These are phyloP conservation scores for Zosterops lateralis DNA, from an alignment of 2,113 vertebrate genomes.

Conservation along the genomic window DNA sequence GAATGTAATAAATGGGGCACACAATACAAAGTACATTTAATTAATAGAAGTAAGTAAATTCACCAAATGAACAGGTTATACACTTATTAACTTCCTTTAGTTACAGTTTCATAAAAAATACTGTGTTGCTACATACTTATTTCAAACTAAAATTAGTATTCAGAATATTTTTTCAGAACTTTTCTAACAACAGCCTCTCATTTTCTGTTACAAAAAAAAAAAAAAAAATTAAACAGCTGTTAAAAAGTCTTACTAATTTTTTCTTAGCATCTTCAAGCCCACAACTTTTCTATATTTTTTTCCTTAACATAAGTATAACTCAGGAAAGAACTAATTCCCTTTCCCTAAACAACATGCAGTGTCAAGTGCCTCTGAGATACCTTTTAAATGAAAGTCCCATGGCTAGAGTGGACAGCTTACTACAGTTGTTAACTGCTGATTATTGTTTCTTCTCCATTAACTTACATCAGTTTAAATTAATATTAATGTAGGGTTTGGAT, in stretches of 20 bases:
- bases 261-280: background rate
- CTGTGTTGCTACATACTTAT: background rate
- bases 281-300: background rate
- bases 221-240: background rate
- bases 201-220: background rate
- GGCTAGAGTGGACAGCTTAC: background rate
- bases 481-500: slow-evolving; percentile 13
- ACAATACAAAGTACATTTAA: slow-evolving; percentile 23
- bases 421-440: background rate
- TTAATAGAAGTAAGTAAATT: background rate
- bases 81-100: background rate
- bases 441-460: slow-evolving; percentile 5
- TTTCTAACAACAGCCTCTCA: background rate
- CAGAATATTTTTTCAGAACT: background rate
- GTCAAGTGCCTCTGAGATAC: background rate
- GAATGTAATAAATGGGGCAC: slow-evolving; percentile 36
- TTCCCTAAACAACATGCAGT: background rate
- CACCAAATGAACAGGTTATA: background rate
- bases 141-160: background rate
- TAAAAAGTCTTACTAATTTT: background rate
- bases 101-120: background rate
- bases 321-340: background rate
- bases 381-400: background rate
- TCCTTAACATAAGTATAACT: background rate
- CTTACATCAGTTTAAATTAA: background rate